Evolutionary conservation across 2,113 vertebrate genomes (phyloP).

Genomic region (Chrysemys picta): DNA sequence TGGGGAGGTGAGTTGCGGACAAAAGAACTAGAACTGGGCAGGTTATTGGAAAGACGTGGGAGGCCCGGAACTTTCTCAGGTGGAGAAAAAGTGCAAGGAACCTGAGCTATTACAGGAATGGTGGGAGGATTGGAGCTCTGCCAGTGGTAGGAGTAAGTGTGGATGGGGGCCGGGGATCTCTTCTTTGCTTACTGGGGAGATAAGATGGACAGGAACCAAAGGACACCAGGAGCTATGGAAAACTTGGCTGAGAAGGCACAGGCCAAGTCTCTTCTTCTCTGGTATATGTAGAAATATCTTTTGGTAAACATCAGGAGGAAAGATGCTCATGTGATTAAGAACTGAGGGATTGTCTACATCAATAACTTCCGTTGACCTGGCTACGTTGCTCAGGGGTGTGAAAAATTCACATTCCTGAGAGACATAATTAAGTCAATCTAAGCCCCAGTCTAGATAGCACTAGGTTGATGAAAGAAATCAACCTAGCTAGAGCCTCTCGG

Average conservation of each 20-base stretch:
- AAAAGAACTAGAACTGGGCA: neutral
- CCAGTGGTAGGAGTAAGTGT: neutral
- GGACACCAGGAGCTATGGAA: neutral
- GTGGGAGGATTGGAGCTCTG: neutral
- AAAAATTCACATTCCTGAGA: too few species aligned
- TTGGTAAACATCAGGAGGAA: neutral
- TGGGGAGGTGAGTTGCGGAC: neutral
- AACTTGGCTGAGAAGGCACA: neutral
- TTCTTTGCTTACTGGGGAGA: neutral
- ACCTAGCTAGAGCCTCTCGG: too few species aligned
- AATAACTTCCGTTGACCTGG: neutral
- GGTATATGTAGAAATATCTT: too few species aligned
- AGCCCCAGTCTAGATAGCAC: too few species aligned
- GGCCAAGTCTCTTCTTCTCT: neutral
- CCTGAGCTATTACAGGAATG: neutral
- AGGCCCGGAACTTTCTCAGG: neutral
- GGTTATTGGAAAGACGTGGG: neutral
- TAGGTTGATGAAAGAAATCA: too few species aligned
- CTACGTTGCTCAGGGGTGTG: too few species aligned
- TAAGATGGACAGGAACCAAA: neutral
- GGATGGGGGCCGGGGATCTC: neutral
- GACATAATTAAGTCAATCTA: too few species aligned
- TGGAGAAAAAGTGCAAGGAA: neutral
- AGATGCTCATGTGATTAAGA: neutral
- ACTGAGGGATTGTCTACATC: neutral